phyloP scores from a whole-genome alignment of 2,888 invertebrate species.

The Acrobasis suavella region DNA sequence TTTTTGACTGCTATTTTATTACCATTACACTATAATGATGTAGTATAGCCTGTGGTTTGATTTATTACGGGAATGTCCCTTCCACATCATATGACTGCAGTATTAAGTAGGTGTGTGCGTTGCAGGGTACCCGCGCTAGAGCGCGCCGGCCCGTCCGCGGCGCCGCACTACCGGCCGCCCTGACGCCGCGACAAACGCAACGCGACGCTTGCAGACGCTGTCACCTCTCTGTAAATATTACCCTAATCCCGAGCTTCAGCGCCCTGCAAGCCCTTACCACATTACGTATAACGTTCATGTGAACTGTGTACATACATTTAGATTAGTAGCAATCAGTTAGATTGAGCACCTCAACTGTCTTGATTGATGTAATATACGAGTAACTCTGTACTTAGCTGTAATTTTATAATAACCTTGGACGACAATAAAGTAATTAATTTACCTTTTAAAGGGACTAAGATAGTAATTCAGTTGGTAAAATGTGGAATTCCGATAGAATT shows the following conservation, averaged over 20 bases:
- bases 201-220: background rate
- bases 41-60: too few species aligned
- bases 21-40: too few species aligned
- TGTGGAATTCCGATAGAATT: too few species aligned
- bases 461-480: too few species aligned
- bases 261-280: conserved; percentile 8
- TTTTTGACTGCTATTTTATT: too few species aligned
- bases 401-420: background rate
- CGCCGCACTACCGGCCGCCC: conserved; percentile 52
- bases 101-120: conserved; percentile 29
- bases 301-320: conserved; percentile 18
- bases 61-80: too few species aligned
- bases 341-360: background rate
- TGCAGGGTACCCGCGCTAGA: conserved; percentile 73
- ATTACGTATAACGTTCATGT: conserved; percentile 15
- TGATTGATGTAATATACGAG: background rate
- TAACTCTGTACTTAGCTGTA: background rate
- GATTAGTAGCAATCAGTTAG: conserved; percentile 15
- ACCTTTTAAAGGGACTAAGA: background rate
- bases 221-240: conserved; percentile 18
- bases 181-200: conserved; percentile 27
- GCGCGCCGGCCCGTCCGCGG: conserved; percentile 36
- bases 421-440: background rate
- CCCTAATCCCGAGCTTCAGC: background rate
- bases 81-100: conserved; percentile 1